Evolutionary conservation across 2,113 vertebrate genomes (phyloP), one percentile per base, ranked within the genome.

Genomic region (Podarcis muralis): DNA sequence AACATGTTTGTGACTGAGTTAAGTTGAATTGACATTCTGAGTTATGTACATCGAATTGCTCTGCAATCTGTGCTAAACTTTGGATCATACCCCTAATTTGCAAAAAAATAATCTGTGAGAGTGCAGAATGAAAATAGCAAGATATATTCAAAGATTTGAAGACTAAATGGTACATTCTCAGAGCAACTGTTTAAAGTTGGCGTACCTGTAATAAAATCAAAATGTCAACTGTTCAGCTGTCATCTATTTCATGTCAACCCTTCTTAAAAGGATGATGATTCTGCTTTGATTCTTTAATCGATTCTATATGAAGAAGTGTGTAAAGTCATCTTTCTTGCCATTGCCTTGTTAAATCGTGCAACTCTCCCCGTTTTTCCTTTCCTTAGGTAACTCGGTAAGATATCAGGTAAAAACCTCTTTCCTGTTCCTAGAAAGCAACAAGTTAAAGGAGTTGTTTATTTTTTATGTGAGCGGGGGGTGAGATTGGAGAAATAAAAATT

Each of bases 401-500:
- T 15, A 76, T 62, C 80, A 88, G 87, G 87, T 88, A 88, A 88
- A 83, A 81, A 53, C 48, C 3, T 12, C 7, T 65, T 72, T 83
- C 30, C 23, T 83, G 37, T 76, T 88, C 22, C 65, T 76, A 59
- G 23, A 32, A 59, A 53, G 30, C 3, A n/a, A 69, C 57, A 53
- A 16, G 65, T 66, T 65, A 77, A 86, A 48, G 30, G 5, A n/a
- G 23, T 32, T 71, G 65, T 66, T 53, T 75, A 30, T 62, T 59
- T 81, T 11, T 35, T 11, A 62, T 59, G 16, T 32, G 30, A 6
- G 15, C 22, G 35, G 16, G 72, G 11, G 77, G 57, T 9, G 53
- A 81, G 53, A 12, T 13, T 59, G 5, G 3, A n/a, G 20, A 65
- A 16, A 81, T 35, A 22, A 37, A 37, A 35, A 37, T 22, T 53